Base-by-base conservation (phyloP, 2,113 vertebrate species). In the Labeo rohita region DNA sequence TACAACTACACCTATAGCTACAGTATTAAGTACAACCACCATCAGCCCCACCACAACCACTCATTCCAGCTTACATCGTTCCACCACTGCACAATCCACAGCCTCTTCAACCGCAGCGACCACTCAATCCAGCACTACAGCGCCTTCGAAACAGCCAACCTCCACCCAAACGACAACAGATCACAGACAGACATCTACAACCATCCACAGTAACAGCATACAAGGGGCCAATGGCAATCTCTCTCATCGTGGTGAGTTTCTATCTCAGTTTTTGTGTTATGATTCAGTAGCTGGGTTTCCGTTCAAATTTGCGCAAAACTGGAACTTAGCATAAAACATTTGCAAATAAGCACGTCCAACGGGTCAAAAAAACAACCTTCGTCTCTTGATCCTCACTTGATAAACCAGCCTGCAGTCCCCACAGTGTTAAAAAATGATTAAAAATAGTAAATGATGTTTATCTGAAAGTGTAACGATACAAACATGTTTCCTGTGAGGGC, bases 241-340 rank as follows among this genome's bases (percentile, higher is more conserved):
- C 63, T 98, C 97, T 47, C 97, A 98, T 89, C 96, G 96, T 91
- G 97, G 98, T 99, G 95, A 97, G 97, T 85, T 76, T 5, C 6
- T 59, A 18, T 45, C 83, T 87, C 50, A 47, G 43, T 8, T 76
- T 61, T 76, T 76, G 11, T 12, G 3, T 45, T 45, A 63, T 23
- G n/a, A 63, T 16, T 45, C 70, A 43, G 5, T 39, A 39, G 39
- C 39, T 39, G 39, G 39, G 39, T 39, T 39, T 39, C 39, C 39
- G 3, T 39, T 5, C 39, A 2, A 39, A 39, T 3, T 39, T 39
- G 39, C 39, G 39, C 39, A 39, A 39, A 39, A 5, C 39, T 39
- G 5, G 39, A 39, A 39, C 5, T 0, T 39, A 1, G 28, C 28
- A 28, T 28, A 28, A 28, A 28, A 28, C 28, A 28, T 28, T 28